Evolutionary conservation across 2,888 invertebrate genomes (phyloP), one percentile per base, ranked within the genome.

Genomic region (Periphyllus acericola): DNA sequence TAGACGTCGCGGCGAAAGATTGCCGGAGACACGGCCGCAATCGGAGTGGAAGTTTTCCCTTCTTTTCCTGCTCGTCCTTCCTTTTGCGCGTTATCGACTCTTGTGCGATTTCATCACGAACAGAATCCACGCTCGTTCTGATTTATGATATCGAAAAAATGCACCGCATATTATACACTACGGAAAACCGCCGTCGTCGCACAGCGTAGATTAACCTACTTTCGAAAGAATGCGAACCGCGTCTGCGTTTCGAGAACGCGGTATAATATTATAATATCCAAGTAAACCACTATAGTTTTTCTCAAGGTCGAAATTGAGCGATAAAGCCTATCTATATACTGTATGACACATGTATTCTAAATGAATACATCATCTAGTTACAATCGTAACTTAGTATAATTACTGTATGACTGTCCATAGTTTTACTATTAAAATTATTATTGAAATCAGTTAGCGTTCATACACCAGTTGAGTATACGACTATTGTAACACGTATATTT

Each of bases 91-190:
- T 72, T 82, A 82, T 82, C 71, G 72, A 82, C 82, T 82, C 71
- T 25, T 34, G 52, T 52, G 71, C 71, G 71, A 72, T 82, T 82
- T 71, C 82, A 25, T 72, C 71, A 52, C 46, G 52, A 34, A 82
- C 19, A 25, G 71, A 71, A 82, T 52, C 46, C 52, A 29, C 8
- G 46, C 76, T 29, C 78, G 52, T 72, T 34, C 82, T 82, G 82
- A 82, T 82, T 82, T 82, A 82, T 72, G 82, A 82, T 72, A 71
- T 52, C 82, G 78, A 29, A 81, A 80, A 81, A 81, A 25, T 25
- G 52, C 29, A 40, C 34, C 21, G 81, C 40, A 21, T 9, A 66
- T 21, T 60, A 29, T 34, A 25, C 34, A 6, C 17, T n/a, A 60
- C 29, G n/a, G 34, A 55, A n/a, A n/a, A n/a, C n/a, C n/a, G n/a